phyloP scores from a whole-genome alignment of 2,888 invertebrate species.

The Sminthurides aquaticus region DNA sequence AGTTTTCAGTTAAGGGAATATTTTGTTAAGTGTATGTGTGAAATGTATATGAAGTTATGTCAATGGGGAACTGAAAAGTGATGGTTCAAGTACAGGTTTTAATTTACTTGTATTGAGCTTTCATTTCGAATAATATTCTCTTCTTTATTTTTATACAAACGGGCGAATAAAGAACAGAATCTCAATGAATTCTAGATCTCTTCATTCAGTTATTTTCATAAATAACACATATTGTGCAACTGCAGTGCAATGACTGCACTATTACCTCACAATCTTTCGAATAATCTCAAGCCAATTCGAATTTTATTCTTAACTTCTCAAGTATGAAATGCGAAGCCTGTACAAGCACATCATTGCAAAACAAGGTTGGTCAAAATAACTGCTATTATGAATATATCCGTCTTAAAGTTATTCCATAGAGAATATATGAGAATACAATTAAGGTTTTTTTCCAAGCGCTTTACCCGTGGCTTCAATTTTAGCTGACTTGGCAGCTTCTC shows the following conservation, averaged over 20 bases:
- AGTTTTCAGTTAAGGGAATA: too few relatives aligned
- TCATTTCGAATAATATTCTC: neutral
- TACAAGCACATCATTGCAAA: neutral
- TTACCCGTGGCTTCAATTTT: constrained; percentile 58
- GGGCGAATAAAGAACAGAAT: neutral
- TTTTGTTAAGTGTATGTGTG: too few relatives aligned
- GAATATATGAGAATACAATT: neutral
- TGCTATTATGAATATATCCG: neutral
- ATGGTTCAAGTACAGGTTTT: too few relatives aligned
- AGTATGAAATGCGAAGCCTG: neutral
- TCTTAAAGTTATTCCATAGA: neutral
- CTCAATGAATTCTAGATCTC: too few relatives aligned
- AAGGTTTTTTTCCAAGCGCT: constrained; percentile 53
- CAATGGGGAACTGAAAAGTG: too few relatives aligned
- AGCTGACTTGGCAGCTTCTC: constrained; percentile 55
- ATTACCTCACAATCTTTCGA: too few relatives aligned
- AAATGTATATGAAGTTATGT: too few relatives aligned
- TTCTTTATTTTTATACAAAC: neutral
- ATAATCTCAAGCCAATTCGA: too few relatives aligned
- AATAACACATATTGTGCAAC: too few relatives aligned
- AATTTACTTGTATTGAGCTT: too few relatives aligned
- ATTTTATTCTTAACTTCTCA: neutral
- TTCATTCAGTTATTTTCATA: too few relatives aligned
- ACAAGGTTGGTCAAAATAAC: neutral
- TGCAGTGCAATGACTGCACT: too few relatives aligned